Conservation (phyloP, 2,113 vertebrate species). For the Hippopotamus amphibius region DNA sequence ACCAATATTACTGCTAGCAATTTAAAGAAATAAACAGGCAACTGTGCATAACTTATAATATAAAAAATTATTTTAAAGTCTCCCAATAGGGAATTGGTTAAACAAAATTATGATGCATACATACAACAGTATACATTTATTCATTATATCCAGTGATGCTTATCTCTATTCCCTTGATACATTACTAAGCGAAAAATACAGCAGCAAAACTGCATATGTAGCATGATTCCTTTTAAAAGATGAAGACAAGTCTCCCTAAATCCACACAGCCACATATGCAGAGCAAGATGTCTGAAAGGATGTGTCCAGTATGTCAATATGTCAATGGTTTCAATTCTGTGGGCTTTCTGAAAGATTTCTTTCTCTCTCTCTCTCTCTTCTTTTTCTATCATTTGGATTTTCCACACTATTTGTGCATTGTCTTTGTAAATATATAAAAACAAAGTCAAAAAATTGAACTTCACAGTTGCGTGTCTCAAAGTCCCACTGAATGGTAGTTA, state of each 20-base stretch:
- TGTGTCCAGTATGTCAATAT: no score
- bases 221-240: background rate
- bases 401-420: background rate
- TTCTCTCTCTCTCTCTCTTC: background rate
- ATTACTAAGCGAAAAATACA: background rate
- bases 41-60: background rate
- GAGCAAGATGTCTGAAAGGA: background rate
- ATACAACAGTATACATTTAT: background rate
- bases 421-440: background rate
- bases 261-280: background rate
- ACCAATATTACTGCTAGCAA: background rate
- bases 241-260: background rate
- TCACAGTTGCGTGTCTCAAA: background rate
- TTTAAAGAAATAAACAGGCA: background rate
- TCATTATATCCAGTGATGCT: background rate
- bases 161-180: background rate
- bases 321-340: background rate
- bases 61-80: background rate
- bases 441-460: background rate
- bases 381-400: background rate
- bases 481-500: background rate
- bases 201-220: background rate
- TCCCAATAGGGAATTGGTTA: background rate
- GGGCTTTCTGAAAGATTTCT: background rate
- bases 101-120: background rate